Evolutionary conservation across 2,797 vertebrate species (phyloP).

Genomic region (Channa striata): DNA sequence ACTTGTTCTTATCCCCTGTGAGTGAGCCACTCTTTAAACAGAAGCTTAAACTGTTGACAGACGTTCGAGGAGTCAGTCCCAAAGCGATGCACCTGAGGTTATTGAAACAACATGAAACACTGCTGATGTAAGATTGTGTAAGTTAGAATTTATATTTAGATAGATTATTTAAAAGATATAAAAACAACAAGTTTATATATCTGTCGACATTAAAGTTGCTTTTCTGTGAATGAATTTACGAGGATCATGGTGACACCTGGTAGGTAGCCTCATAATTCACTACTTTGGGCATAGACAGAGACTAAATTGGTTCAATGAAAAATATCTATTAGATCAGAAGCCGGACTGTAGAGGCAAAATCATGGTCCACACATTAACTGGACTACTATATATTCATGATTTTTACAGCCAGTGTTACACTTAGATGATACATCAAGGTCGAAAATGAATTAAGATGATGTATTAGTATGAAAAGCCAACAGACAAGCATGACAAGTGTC

Average conservation of each 20-base stretch:
- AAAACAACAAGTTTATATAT: slow-evolving; percentile 1
- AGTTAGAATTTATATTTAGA: too few relatives aligned
- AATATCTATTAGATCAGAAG: slow-evolving; percentile 16
- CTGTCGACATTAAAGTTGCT: not conserved
- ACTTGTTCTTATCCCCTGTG: slow-evolving; percentile 8
- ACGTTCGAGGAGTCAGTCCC: slow-evolving; percentile 20
- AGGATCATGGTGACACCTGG: slow-evolving; percentile 1
- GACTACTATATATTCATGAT: slow-evolving; percentile 12
- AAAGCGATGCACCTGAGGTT: slow-evolving; percentile 25
- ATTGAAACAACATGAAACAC: slow-evolving; percentile 20
- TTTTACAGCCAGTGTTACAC: slow-evolving; percentile 23
- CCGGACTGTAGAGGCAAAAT: not conserved
- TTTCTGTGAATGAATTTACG: slow-evolving; percentile 4
- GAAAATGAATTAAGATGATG: slow-evolving; percentile 19
- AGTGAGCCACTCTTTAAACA: slow-evolving; percentile 4
- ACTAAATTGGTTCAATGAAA: slow-evolving; percentile 29
- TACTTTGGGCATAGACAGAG: slow-evolving; percentile 14
- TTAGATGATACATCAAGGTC: slow-evolving; percentile 11
- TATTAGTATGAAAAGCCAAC: slow-evolving; percentile 24
- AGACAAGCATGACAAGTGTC: slow-evolving; percentile 24
- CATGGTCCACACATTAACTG: slow-evolving; percentile 28
- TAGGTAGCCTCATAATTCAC: slow-evolving; percentile 25
- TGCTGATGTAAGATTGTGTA: not conserved
- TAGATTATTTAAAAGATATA: too few relatives aligned
- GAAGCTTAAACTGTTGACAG: slow-evolving; percentile 39